These are phyloP conservation scores for Danio jaintianensis DNA, from an alignment of 2,797 vertebrate genomes.

Conservation along the genomic window DNA sequence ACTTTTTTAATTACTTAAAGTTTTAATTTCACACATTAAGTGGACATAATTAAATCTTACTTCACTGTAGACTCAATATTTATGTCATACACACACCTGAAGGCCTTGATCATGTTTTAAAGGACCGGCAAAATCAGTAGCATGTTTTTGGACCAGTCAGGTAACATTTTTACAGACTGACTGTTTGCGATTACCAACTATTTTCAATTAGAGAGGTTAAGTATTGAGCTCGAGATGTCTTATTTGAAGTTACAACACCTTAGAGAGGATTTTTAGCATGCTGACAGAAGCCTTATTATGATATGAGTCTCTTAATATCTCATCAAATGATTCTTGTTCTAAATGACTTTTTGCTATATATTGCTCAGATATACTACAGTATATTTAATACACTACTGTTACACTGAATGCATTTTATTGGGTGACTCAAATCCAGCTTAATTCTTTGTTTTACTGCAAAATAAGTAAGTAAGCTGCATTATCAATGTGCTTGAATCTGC, in stretches of 20 bases:
- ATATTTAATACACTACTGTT: no score
- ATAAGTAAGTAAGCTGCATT: no score
- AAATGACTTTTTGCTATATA: no score
- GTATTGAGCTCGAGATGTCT: background rate
- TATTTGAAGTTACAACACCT: background rate
- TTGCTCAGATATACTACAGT: no score
- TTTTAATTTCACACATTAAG: no score
- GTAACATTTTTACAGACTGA: background rate
- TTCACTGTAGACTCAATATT: background rate
- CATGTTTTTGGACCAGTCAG: background rate
- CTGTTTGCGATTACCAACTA: background rate
- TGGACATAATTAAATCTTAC: slow-evolving; percentile 2
- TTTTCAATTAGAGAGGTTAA: background rate
- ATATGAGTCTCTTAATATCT: no score
- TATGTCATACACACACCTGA: background rate
- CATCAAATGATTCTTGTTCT: no score
- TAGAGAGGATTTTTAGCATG: background rate
- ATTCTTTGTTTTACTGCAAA: no score
- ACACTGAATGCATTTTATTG: no score
- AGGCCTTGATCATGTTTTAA: background rate
- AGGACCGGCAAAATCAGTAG: background rate
- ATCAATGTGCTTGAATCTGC: no score
- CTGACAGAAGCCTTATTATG: background rate
- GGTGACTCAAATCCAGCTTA: no score
- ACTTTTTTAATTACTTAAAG: no score